Base-by-base conservation (phyloP, 2,113 vertebrate species). In the Syngnathus scovelli region DNA sequence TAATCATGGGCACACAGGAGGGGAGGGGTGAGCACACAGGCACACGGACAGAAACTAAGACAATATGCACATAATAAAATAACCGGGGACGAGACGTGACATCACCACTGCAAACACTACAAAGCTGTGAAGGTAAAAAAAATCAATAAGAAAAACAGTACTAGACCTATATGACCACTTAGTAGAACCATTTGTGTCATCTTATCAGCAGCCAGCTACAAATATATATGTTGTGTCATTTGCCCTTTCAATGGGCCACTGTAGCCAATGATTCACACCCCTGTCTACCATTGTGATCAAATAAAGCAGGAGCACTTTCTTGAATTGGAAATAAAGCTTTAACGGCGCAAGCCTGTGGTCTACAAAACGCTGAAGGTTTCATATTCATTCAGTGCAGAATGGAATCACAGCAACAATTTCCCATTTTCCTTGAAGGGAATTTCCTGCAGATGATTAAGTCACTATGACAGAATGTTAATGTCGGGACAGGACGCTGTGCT, bases 401-500 rank as follows among this genome's bases (percentile, higher is more conserved):
- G 39, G 36, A 68, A 64, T 72, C 69, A 61, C 1, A 19, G 18
- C 18, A 67, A 67, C 62, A 69, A 36, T 55, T 72, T 67, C 46
- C 52, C 48, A 63, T 36, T 4, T 74, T 10, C 11, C 37, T 58
- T 38, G 46, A 10, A 76, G 64, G 4, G 41, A 39, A 67, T 65
- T 69, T 76, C 74, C 66, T 58, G 66, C 33, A 10, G 61, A 61
- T 36, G 3, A 46, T 39, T 54, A 33, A 54, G 4, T 6, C 23
- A 41, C 37, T 68, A 46, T 58, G 54, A 54, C 1, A 61, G 21
- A 43, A 65, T 55, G 49, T 69, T 27, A 46, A 41, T 65, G 46
- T 66, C 62, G 43, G 5, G 69, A 16, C 46, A 67, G 54, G 66
- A 68, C 55, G 16, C 62, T 16, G 23, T 33, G 62, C 23, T 62